Conservation (phyloP, 2,888 invertebrate genomes). For the Pachydiplax longipennis region DNA sequence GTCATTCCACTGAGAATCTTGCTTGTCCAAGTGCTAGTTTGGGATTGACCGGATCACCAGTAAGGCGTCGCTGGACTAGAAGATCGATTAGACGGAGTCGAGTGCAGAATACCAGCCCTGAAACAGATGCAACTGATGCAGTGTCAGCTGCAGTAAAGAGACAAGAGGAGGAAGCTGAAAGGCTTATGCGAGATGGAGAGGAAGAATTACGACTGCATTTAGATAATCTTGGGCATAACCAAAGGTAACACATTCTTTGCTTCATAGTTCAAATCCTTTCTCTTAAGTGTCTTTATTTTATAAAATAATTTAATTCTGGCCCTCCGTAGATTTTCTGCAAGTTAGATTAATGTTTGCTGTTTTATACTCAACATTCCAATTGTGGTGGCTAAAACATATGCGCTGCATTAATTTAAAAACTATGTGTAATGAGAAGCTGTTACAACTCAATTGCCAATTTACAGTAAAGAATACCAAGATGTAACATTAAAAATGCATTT, state of each 20-base stretch:
- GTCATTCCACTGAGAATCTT: slow-evolving; percentile 61
- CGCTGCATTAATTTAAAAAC: too few relatives aligned
- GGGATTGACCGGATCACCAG: slow-evolving; percentile 57
- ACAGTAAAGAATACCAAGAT: too few relatives aligned
- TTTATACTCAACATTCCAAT: too few relatives aligned
- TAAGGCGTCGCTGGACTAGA: slow-evolving; percentile 57
- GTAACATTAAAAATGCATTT: too few relatives aligned
- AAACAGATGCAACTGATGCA: slow-evolving; percentile 46
- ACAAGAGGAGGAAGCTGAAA: slow-evolving; percentile 53
- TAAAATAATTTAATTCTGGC: too few relatives aligned
- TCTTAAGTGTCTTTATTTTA: too few relatives aligned
- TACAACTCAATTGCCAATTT: too few relatives aligned
- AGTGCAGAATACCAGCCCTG: slow-evolving; percentile 48
- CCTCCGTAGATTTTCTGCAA: too few relatives aligned
- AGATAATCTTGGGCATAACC: slow-evolving; percentile 55
- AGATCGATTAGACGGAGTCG: slow-evolving; percentile 54
- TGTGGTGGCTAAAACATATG: too few relatives aligned
- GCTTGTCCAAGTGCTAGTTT: slow-evolving; percentile 52
- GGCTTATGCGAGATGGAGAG: slow-evolving; percentile 55
- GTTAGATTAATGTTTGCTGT: too few relatives aligned
- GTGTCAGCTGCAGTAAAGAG: slow-evolving; percentile 49
- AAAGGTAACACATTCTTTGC: slow-evolving; percentile 51
- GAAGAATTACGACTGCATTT: slow-evolving; percentile 56
- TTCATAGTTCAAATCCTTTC: too few relatives aligned
- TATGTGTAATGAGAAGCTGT: too few relatives aligned